Evolutionary conservation across 2,113 vertebrate genomes (phyloP), one percentile per base, ranked within the genome.

Genomic region (Sinocyclocheilus maitianheensis): DNA sequence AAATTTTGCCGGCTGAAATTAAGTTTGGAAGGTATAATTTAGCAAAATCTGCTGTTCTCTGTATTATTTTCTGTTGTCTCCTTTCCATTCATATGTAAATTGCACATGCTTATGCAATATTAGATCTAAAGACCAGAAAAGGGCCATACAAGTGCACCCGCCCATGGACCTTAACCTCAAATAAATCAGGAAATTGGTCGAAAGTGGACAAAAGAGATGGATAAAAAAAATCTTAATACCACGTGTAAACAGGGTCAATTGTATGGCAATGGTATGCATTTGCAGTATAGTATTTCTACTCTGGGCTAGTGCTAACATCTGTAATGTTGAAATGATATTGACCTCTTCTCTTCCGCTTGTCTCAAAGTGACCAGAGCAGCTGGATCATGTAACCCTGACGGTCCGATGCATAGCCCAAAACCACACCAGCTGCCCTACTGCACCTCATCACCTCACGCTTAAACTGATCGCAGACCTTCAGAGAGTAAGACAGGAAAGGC

Each of bases 381-480:
- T 72, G 87, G 53, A 79, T 86, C 80, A 13, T 48, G 74, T 88
- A 74, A 88, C 80, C 46, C 22, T 55, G 26, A 60, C 0, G 43
- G 48, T n/a, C 53, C 5, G 40, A 72, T 34, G 26, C 4, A 24
- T 16, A 51, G 69, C 63, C 75, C 65, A 80, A 37, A 24, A 80
- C 77, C 62, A 20, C n/a, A 75, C 46, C 77, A 16, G 60, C 55
- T 51, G 60, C 63, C 65, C 65, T 82, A 67, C 78, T 77, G 72
- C 72, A 85, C 83, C 87, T 88, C 87, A 88, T 88, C 84, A 85
- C 77, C 83, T 81, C 69, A 60, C 34, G 30, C 63, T 69, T 37
- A 76, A 71, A 71, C 76, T 58, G 84, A 80, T 85, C 65, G 11
- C 24, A 51, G 48, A 72, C 55, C 34, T 24, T 72, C 34, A 48